Evolutionary conservation across 2,888 invertebrate genomes (phyloP), one percentile per base, ranked within the genome.

Genomic region (Sphaeridia pumilis): DNA sequence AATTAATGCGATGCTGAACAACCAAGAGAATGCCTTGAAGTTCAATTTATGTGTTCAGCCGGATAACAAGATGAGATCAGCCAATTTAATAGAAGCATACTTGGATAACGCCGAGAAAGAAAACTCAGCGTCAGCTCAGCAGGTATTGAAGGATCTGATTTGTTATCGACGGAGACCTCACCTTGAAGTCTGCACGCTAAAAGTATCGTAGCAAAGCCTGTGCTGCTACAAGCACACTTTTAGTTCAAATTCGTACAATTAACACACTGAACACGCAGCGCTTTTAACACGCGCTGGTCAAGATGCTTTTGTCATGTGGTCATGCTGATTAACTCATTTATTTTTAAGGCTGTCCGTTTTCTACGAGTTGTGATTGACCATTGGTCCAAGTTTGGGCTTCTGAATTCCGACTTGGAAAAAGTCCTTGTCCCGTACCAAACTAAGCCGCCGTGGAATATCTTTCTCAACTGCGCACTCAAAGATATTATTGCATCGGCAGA

Each of bases 1-100:
- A 60, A 60, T 75, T 25, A 70, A 73, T 24, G 66, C 71, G 17
- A 64, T 75, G 45, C 71, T 73, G 24, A 69, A 70, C 38, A 70
- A 73, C 55, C 69, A 71, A 54, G 67, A 69, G 21, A 67, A 69
- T 14, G 72, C 74, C 10, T 66, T 74, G 20, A 66, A 65, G 5
- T 70, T 72, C 57, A 73, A 73, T 55, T 62, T 74, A 44, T 69
- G 70, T 59, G 71, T 71, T n/a, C 48, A 47, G 22, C 46, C 26
- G 46, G 52, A 57, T 42, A 46, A 51, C 7, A 56, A 56, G 27
- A 48, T 52, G 3, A 27, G 52, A 31, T 49, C 57, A 5, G 57
- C 61, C 4, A 49, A 31, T 34, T 47, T 49, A 4, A 59, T 64
- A 5, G 52, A 48, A 22, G 55, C 50, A 35, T 64, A 64, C 35